Evolutionary conservation across 2,888 invertebrate genomes (phyloP).

Genomic region (Epinotia bilunana): DNA sequence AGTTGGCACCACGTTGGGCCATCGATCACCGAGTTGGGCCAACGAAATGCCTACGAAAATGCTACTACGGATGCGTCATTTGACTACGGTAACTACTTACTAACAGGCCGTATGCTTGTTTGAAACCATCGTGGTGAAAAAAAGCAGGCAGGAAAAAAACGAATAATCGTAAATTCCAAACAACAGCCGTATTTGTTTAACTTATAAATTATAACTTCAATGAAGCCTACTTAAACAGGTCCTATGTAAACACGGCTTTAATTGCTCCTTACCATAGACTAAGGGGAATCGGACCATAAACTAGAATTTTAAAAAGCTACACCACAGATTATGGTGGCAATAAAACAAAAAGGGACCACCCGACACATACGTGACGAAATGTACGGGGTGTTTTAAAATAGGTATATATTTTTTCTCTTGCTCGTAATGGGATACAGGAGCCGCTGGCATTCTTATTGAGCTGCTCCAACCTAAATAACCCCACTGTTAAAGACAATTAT

Average conservation of each 20-base stretch:
- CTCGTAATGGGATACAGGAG: too few species aligned
- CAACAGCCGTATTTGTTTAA: slow-evolving; percentile 16
- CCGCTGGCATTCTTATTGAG: too few species aligned
- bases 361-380: slow-evolving; percentile 39
- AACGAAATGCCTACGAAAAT: too few species aligned
- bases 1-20: too few species aligned
- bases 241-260: slow-evolving; percentile 28
- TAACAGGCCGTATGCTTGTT: too few species aligned
- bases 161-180: slow-evolving; percentile 8
- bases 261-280: slow-evolving; percentile 35
- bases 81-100: too few species aligned
- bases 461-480: too few species aligned
- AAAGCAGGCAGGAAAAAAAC: neutral
- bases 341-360: slow-evolving; percentile 47
- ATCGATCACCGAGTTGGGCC: too few species aligned
- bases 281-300: slow-evolving; percentile 32
- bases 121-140: too few species aligned
- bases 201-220: slow-evolving; percentile 28
- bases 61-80: too few species aligned
- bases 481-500: too few species aligned
- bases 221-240: slow-evolving; percentile 28
- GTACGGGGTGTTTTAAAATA: slow-evolving; percentile 36
- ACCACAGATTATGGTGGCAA: slow-evolving; percentile 43
- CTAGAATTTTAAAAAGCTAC: slow-evolving; percentile 37
- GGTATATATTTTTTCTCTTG: too few species aligned